Conservation (phyloP, 2,888 invertebrate species). For the Trissoscelio sp. region DNA sequence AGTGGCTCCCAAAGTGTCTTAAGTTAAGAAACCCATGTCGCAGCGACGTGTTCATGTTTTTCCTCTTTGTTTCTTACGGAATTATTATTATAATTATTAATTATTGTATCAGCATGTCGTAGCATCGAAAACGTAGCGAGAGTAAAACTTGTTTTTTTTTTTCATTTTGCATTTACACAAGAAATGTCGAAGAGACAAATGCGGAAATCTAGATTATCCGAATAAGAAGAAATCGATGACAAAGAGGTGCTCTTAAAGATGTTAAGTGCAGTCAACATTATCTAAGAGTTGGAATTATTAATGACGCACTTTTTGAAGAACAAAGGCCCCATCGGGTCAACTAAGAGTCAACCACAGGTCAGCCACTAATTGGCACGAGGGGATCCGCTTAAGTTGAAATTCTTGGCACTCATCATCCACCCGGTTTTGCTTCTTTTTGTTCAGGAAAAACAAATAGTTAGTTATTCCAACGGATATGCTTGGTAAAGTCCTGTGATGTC, state of each 20-base stretch:
- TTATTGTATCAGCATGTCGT: slow-evolving; percentile 69
- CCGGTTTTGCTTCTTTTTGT: slow-evolving; percentile 30
- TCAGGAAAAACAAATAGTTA: slow-evolving; percentile 17
- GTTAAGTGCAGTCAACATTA: slow-evolving; percentile 62
- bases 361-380: slow-evolving; percentile 20
- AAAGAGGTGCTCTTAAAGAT: slow-evolving; percentile 66
- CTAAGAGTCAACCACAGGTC: background rate
- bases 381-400: slow-evolving; percentile 37
- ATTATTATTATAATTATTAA: slow-evolving; percentile 64
- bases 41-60: slow-evolving; percentile 20
- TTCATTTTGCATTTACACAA: slow-evolving; percentile 64
- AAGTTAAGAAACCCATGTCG: slow-evolving; percentile 41
- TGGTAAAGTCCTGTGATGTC: background rate
- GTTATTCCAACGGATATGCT: slow-evolving; percentile 33
- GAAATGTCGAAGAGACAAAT: slow-evolving; percentile 66
- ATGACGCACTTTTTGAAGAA: slow-evolving; percentile 61
- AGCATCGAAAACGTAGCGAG: slow-evolving; percentile 68
- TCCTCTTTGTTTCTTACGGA: slow-evolving; percentile 43
- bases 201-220: slow-evolving; percentile 61
- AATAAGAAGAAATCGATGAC: slow-evolving; percentile 68
- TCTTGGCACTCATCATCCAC: slow-evolving; percentile 62
- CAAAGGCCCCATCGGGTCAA: slow-evolving; percentile 39
- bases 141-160: slow-evolving; percentile 55
- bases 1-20: slow-evolving; percentile 13
- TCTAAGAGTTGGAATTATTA: slow-evolving; percentile 65